Evolutionary conservation across 2,888 invertebrate species (phyloP).

Genomic region (Eretmocerus hayati): DNA sequence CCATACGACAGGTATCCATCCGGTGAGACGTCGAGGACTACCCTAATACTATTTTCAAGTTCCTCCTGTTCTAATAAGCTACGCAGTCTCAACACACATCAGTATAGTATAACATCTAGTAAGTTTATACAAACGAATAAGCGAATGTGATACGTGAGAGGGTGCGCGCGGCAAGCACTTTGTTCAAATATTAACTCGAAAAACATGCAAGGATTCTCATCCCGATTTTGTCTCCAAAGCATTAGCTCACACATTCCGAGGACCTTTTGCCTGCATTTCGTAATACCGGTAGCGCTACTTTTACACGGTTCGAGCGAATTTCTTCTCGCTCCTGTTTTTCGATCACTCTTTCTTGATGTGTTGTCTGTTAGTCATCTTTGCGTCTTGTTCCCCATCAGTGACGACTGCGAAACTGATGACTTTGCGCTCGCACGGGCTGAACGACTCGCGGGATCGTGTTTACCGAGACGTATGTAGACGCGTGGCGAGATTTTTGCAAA

Average conservation of each 20-base stretch:
- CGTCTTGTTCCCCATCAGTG: too few species aligned
- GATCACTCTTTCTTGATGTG: slow-evolving; percentile 20
- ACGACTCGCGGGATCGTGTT: background rate
- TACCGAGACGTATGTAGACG: background rate
- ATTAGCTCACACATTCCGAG: slow-evolving; percentile 28
- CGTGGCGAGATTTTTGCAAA: background rate
- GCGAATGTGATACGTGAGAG: background rate
- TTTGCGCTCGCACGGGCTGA: background rate
- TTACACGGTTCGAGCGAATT: slow-evolving; percentile 29
- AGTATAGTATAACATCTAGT: too few species aligned
- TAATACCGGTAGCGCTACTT: slow-evolving; percentile 44
- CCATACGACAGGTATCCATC: too few species aligned
- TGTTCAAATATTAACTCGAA: slow-evolving; percentile 46
- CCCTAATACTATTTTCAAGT: too few species aligned
- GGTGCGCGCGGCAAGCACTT: slow-evolving; percentile 19
- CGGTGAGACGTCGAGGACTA: too few species aligned
- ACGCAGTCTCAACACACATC: too few species aligned
- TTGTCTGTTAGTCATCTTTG: too few species aligned
- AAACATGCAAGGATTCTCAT: slow-evolving; percentile 32
- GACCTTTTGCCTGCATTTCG: slow-evolving; percentile 28
- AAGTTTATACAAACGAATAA: too few species aligned
- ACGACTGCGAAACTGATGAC: background rate
- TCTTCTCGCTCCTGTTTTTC: slow-evolving; percentile 26
- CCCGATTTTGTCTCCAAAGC: background rate
- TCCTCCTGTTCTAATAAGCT: too few species aligned